phyloP scores from a whole-genome alignment of 1,140 invertebrate genomes.

The Adoxophyes honmai region DNA sequence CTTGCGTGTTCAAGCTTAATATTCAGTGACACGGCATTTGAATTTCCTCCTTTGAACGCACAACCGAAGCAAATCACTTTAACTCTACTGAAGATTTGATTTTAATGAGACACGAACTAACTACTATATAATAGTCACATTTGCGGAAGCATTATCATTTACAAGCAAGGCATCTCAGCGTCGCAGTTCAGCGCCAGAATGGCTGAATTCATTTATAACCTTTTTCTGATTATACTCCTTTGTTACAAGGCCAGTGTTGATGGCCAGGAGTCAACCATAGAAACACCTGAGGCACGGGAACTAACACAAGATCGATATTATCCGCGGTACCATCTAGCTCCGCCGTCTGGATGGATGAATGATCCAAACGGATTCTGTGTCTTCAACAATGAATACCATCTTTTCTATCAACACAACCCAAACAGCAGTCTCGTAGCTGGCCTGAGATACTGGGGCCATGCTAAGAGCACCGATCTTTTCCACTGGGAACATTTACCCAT shows the following conservation, averaged over 20 bases:
- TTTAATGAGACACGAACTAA: too few relatives aligned
- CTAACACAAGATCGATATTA: slow-evolving; percentile 33
- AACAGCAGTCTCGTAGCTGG: slow-evolving; percentile 35
- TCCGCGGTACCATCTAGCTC: slow-evolving; percentile 52
- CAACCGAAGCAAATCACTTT: too few relatives aligned
- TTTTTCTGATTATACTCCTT: not conserved
- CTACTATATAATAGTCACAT: too few relatives aligned
- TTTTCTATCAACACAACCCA: slow-evolving; percentile 67
- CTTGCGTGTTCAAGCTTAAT: too few relatives aligned
- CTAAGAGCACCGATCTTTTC: slow-evolving; percentile 53
- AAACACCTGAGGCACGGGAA: too few relatives aligned
- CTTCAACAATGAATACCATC: slow-evolving; percentile 49
- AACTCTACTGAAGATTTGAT: too few relatives aligned
- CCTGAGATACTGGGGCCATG: slow-evolving; percentile 61
- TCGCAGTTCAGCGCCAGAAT: not conserved
- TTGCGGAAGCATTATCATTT: too few relatives aligned
- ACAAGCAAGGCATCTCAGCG: too few relatives aligned
- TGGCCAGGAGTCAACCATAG: too few relatives aligned
- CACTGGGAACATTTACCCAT: slow-evolving; percentile 57
- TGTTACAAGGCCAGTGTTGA: not conserved
- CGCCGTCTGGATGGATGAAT: slow-evolving; percentile 65
- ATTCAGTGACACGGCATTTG: too few relatives aligned
- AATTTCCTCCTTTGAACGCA: too few relatives aligned
- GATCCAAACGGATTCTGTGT: slow-evolving; percentile 68
- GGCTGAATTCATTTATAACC: not conserved